Percentiles rank a stretch among this genome's conserved stretches.
These are phyloP conservation scores for Dipodomys ordii DNA, from an alignment of 2,113 vertebrate species.

Conservation along the genomic window DNA sequence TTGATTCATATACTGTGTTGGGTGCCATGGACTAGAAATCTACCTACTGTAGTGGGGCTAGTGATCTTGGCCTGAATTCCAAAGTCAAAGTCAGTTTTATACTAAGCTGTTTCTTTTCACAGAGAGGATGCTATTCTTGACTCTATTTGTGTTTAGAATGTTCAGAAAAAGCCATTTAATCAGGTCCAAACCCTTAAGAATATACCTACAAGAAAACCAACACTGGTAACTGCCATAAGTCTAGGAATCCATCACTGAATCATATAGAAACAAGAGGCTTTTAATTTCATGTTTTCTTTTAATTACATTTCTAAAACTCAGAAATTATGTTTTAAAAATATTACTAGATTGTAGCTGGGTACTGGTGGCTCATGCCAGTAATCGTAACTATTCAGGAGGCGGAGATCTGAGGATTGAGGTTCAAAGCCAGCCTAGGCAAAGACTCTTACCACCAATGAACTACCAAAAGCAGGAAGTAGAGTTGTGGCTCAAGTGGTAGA, in stretches of 20 bases:
- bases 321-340: no score
- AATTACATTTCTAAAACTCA: no score
- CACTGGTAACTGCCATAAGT: background rate
- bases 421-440: no score
- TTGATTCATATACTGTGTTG: background rate
- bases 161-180: slow-evolving; percentile 3
- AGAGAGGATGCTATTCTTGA: background rate
- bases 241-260: slow-evolving; percentile 14
- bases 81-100: background rate
- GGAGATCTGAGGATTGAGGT: no score
- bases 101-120: background rate
- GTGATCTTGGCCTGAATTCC: background rate
- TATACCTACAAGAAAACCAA: slow-evolving; percentile 8
- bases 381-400: no score
- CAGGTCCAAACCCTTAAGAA: background rate
- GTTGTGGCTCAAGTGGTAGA: no score
- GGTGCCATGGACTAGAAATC: background rate
- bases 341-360: no score
- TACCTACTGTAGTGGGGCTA: background rate
- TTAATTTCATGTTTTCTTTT: background rate
- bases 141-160: background rate
- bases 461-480: no score
- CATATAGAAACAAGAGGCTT: background rate
- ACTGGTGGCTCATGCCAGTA: no score
- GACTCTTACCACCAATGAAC: no score